Evolutionary conservation across 2,888 invertebrate species (phyloP).

Genomic region (Tipula vernalis): DNA sequence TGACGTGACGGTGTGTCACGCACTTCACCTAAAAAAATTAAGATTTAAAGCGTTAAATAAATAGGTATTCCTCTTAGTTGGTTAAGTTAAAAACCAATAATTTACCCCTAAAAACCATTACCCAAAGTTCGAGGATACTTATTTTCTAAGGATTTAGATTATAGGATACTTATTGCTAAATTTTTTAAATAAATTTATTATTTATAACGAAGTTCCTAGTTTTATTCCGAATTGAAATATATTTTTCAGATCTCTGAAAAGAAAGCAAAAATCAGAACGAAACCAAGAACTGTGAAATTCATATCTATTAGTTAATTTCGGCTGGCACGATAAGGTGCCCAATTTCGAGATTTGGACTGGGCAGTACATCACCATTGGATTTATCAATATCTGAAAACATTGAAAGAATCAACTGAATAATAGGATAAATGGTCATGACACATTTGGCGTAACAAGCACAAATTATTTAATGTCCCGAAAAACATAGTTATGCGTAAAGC

Average conservation of each 20-base stretch:
- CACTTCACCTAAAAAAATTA: conserved; percentile 29
- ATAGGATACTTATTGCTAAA: not conserved
- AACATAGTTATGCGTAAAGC: not conserved
- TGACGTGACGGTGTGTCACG: conserved; percentile 57
- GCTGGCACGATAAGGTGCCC: not conserved
- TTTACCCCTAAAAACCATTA: not conserved
- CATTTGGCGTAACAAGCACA: not conserved
- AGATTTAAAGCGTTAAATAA: not conserved
- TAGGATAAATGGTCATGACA: not conserved
- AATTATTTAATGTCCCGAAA: not conserved
- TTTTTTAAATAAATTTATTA: not conserved
- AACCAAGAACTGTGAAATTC: not conserved
- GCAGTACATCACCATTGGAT: not conserved
- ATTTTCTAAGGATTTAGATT: not conserved
- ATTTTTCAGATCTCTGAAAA: not conserved
- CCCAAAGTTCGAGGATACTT: not conserved
- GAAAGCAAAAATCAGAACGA: not conserved
- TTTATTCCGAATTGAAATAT: not conserved
- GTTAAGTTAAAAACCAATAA: not conserved
- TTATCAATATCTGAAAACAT: not conserved
- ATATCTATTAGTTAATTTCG: not conserved
- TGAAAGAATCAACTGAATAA: not conserved
- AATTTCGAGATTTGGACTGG: not conserved
- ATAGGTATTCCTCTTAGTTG: not conserved
- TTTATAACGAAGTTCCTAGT: not conserved